Evolutionary conservation across 1,140 invertebrate species (phyloP).

Genomic region (Caenorhabditis briggsae): DNA sequence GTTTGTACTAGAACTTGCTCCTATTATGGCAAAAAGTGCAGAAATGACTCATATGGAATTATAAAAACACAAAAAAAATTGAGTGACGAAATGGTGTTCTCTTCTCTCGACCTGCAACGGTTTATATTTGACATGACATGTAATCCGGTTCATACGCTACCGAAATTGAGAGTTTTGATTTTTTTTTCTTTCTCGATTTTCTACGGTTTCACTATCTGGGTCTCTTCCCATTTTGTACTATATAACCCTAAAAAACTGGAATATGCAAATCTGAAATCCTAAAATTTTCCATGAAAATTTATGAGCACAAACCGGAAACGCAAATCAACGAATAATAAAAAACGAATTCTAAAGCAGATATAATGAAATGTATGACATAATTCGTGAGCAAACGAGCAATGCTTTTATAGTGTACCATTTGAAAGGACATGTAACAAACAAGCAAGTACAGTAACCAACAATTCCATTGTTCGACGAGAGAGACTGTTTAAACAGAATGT

Average conservation of each 20-base stretch:
- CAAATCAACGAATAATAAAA: constrained; percentile 7
- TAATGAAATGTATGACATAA: constrained; percentile 41
- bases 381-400: constrained; percentile 43
- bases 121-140: constrained; percentile 50
- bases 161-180: constrained; percentile 17
- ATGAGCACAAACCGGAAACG: constrained; percentile 5
- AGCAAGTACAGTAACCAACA: constrained; percentile 52
- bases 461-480: constrained; percentile 5
- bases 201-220: neutral
- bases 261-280: constrained; percentile 13
- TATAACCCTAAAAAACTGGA: neutral
- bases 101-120: constrained; percentile 50
- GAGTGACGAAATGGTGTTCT: neutral
- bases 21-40: neutral
- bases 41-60: neutral
- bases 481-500: constrained; percentile 37
- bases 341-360: neutral
- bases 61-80: neutral
- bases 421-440: constrained; percentile 48
- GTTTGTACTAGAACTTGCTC: constrained; percentile 24
- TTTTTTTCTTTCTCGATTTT: constrained; percentile 13
- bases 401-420: constrained; percentile 53
- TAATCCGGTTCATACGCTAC: constrained; percentile 42
- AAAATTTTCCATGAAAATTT: neutral
- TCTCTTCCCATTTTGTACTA: neutral